Evolutionary conservation across 2,888 invertebrate species (phyloP).

Genomic region (Microchrysa polita): DNA sequence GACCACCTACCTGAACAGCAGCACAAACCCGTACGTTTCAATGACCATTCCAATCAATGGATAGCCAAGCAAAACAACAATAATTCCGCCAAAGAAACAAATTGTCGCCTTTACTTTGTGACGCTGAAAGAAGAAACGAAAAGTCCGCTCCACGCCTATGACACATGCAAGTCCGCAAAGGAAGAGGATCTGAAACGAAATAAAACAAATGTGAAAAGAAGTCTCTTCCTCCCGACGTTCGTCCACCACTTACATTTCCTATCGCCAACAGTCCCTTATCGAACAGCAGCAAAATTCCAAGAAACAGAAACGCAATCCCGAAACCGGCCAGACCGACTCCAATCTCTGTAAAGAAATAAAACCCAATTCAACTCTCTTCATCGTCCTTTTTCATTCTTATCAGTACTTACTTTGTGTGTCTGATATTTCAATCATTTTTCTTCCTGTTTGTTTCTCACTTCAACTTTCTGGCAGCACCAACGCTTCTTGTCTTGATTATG

Average conservation of each 20-base stretch:
- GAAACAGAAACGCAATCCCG: conserved; percentile 92
- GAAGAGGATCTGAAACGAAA: conserved; percentile 84
- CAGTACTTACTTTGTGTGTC: conserved; percentile 81
- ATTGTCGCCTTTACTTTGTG: conserved; percentile 92
- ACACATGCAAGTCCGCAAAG: conserved; percentile 94
- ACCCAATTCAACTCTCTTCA: conserved; percentile 4
- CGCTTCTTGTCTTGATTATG: too few relatives aligned
- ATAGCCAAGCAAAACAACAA: conserved; percentile 93
- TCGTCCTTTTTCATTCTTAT: not conserved
- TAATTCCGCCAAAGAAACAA: conserved; percentile 92
- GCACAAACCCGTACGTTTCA: conserved; percentile 95
- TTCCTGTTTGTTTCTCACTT: too few relatives aligned
- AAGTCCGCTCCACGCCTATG: conserved; percentile 93
- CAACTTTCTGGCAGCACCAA: too few relatives aligned
- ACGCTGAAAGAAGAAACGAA: conserved; percentile 96
- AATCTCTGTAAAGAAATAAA: conserved; percentile 78
- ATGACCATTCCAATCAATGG: conserved; percentile 96
- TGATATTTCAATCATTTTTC: conserved; percentile 82
- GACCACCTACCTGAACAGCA: conserved; percentile 78
- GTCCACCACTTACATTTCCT: conserved; percentile 87
- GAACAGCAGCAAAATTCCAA: conserved; percentile 92
- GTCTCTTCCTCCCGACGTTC: too few relatives aligned
- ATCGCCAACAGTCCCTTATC: conserved; percentile 98
- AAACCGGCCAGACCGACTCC: conserved; percentile 97
- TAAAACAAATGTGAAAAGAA: too few relatives aligned